phyloP scores from a whole-genome alignment of 2,888 invertebrate genomes.

The Apamea anceps region DNA sequence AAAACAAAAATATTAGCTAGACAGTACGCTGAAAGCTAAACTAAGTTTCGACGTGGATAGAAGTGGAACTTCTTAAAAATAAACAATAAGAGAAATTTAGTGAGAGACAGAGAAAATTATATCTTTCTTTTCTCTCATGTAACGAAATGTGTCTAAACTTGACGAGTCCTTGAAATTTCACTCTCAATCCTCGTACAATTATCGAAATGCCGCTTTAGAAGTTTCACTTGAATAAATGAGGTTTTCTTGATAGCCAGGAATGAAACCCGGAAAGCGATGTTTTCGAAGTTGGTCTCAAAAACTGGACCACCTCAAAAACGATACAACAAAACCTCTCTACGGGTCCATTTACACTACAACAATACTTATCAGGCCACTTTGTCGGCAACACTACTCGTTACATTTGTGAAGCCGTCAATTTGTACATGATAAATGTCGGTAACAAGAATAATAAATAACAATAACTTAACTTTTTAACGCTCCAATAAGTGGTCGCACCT shows the following conservation, averaged over 20 bases:
- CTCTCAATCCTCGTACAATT: too few species aligned
- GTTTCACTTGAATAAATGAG: too few species aligned
- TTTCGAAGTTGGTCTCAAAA: background rate
- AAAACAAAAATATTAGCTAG: background rate
- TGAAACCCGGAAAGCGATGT: background rate
- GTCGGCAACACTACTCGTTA: constrained; percentile 66
- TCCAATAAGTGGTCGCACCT: constrained; percentile 46
- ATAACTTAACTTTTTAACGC: constrained; percentile 66
- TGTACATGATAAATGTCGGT: constrained; percentile 73
- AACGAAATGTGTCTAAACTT: too few species aligned
- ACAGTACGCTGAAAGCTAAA: too few species aligned
- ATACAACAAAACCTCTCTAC: constrained; percentile 3
- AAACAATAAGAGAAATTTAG: too few species aligned
- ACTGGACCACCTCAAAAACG: background rate
- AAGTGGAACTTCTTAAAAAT: too few species aligned
- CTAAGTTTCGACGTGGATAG: too few species aligned
- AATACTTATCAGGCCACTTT: constrained; percentile 46
- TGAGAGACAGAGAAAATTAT: too few species aligned
- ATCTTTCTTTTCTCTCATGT: too few species aligned
- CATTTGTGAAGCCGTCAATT: constrained; percentile 75
- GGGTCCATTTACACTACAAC: constrained; percentile 24
- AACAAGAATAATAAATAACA: constrained; percentile 68
- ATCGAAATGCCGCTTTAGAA: too few species aligned
- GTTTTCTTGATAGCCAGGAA: too few species aligned
- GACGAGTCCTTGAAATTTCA: too few species aligned